These are phyloP conservation scores for Dicrostonyx torquatus DNA, from an alignment of 2,797 vertebrate genomes.

Conservation along the genomic window DNA sequence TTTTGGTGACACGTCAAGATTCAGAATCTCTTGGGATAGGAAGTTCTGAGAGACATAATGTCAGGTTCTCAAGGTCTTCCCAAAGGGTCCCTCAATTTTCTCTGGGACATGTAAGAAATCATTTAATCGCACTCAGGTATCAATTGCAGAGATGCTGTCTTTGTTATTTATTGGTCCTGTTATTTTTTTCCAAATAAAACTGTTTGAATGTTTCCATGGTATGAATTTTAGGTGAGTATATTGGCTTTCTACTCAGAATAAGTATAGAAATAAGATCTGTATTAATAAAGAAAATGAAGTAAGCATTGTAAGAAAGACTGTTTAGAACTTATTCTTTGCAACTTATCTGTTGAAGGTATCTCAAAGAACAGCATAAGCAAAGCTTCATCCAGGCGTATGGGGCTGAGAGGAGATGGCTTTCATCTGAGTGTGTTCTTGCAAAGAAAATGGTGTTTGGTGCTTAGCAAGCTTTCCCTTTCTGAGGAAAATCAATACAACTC, in stretches of 20 bases:
- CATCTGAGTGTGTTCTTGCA: slow-evolving; percentile 1
- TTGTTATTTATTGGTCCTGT: background rate
- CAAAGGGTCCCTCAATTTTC: background rate
- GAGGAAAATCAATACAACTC: slow-evolving; percentile 38
- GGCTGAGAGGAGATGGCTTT: background rate
- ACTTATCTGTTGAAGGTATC: background rate
- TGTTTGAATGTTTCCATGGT: background rate
- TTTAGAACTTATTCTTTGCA: background rate
- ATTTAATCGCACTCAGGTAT: background rate
- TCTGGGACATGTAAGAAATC: background rate
- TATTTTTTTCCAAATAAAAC: slow-evolving; percentile 6
- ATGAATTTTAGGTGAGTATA: background rate
- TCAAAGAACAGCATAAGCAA: background rate
- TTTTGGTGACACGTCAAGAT: slow-evolving; percentile 37
- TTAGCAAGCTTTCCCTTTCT: slow-evolving; percentile 47
- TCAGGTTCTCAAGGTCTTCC: background rate
- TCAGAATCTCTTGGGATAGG: background rate
- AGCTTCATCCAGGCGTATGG: background rate
- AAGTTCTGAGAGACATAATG: background rate
- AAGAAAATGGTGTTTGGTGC: slow-evolving; percentile 31
- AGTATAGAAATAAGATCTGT: background rate
- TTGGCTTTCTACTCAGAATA: background rate
- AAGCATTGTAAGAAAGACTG: background rate
- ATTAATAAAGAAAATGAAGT: background rate
- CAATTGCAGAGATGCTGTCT: background rate